Conservation (phyloP, 2,888 invertebrate genomes). For the Tenthredo distinguenda region DNA sequence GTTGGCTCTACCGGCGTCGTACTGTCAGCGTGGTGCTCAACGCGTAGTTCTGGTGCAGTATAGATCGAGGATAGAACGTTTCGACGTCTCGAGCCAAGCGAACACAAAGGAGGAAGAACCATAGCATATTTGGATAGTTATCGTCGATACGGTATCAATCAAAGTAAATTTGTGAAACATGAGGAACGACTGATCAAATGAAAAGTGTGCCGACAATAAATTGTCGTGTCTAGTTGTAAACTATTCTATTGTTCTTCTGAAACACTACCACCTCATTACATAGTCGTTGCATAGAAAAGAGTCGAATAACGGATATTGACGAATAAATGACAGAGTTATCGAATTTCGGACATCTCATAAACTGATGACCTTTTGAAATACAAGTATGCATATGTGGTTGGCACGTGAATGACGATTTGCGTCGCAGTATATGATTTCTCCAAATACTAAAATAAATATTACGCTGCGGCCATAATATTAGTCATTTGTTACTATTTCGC, state of each 20-base stretch:
- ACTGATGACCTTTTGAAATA: slow-evolving; percentile 2
- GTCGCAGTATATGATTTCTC: not conserved
- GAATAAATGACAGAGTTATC: not conserved
- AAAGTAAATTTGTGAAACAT: not conserved
- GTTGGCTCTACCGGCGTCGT: not conserved
- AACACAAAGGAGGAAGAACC: not conserved
- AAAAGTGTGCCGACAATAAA: not conserved
- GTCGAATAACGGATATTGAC: not conserved
- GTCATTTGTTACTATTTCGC: not conserved
- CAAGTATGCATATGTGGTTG: not conserved
- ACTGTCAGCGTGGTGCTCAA: not conserved
- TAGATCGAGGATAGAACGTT: not conserved
- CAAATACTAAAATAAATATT: not conserved
- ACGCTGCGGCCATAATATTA: not conserved
- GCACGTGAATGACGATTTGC: not conserved
- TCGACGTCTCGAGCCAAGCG: not conserved
- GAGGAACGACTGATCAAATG: not conserved
- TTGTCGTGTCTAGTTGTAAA: not conserved
- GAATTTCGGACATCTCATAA: not conserved
- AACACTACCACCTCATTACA: not conserved
- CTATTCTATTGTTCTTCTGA: not conserved
- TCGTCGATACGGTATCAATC: not conserved
- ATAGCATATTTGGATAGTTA: not conserved
- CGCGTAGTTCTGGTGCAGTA: not conserved
- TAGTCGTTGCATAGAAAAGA: not conserved